Evolutionary conservation across 2,888 invertebrate species (phyloP).

Genomic region (Diarsia rubi): DNA sequence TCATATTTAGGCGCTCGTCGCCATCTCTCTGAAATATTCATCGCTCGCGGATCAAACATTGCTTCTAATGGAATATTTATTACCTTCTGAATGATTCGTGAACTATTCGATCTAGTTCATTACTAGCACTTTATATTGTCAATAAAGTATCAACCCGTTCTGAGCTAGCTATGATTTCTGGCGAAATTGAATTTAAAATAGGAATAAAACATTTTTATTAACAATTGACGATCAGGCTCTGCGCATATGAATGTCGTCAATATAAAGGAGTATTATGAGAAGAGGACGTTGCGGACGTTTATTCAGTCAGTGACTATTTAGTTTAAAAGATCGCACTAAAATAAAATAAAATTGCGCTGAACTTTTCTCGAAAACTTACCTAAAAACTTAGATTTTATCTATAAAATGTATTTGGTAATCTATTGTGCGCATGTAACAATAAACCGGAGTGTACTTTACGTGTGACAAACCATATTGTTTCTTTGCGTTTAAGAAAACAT

Average conservation of each 20-base stretch:
- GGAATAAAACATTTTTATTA: slow-evolving; percentile 53
- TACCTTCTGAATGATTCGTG: slow-evolving; percentile 8
- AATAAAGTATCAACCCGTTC: slow-evolving; percentile 36
- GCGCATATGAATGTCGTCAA: slow-evolving; percentile 6
- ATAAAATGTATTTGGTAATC: neutral
- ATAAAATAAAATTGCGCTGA: neutral
- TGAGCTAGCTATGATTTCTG: slow-evolving; percentile 20
- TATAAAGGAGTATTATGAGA: slow-evolving; percentile 6
- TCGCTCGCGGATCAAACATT: slow-evolving; percentile 13
- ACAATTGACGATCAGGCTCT: slow-evolving; percentile 32
- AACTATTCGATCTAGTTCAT: slow-evolving; percentile 32
- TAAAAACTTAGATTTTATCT: neutral
- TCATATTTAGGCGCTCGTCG: slow-evolving; percentile 54
- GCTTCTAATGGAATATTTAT: slow-evolving; percentile 39
- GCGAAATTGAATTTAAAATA: slow-evolving; percentile 46
- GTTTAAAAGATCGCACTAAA: neutral
- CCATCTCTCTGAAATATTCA: slow-evolving; percentile 37
- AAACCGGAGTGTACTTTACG: too few relatives aligned
- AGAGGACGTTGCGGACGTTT: neutral
- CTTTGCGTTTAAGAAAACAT: neutral
- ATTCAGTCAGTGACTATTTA: neutral
- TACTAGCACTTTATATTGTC: slow-evolving; percentile 33
- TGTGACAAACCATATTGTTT: neutral
- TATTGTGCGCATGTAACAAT: neutral
- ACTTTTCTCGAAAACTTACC: neutral